Percentiles rank a stretch among this genome's conserved stretches.
These are phyloP conservation scores for Cyprinus carpio DNA, from an alignment of 2,113 vertebrate species.

Conservation along the genomic window DNA sequence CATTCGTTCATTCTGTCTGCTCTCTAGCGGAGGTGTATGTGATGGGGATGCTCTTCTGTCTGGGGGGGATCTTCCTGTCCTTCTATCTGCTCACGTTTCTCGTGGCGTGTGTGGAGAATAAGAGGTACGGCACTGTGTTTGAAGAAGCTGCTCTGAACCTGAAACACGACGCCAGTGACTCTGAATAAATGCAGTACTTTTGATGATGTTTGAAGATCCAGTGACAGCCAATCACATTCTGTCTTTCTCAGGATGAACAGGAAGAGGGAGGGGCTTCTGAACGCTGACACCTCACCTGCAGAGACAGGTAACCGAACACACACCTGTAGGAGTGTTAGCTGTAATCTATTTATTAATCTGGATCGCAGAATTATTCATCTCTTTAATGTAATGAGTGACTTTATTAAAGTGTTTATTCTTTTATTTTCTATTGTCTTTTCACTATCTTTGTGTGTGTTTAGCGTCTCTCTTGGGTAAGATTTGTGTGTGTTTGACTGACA, in stretches of 20 bases:
- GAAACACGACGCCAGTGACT: not conserved
- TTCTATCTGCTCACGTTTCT: constrained; percentile 90
- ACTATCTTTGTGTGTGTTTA: constrained; percentile 54
- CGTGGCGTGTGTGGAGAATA: constrained; percentile 87
- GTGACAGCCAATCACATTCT: constrained; percentile 44
- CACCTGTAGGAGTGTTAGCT: constrained; percentile 34
- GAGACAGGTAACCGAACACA: constrained; percentile 81
- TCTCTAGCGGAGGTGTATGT: constrained; percentile 83
- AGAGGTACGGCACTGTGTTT: constrained; percentile 72
- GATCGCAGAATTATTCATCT: not conserved
- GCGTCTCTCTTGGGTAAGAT: constrained; percentile 79
- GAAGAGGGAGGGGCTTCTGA: constrained; percentile 75
- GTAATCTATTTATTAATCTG: not conserved
- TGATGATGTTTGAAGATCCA: not conserved
- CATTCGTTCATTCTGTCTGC: not conserved
- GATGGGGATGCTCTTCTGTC: constrained; percentile 88
- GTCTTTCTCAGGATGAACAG: constrained; percentile 71
- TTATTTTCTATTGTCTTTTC: constrained; percentile 48
- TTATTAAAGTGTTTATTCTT: constrained; percentile 29
- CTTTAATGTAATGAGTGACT: not conserved
- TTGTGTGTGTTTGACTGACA: not conserved
- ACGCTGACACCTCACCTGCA: constrained; percentile 81
- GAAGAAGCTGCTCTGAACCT: not conserved
- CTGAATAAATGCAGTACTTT: not conserved
- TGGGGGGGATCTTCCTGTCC: constrained; percentile 92